phyloP scores from a whole-genome alignment of 2,797 vertebrate genomes.

The Passerculus sandwichensis region DNA sequence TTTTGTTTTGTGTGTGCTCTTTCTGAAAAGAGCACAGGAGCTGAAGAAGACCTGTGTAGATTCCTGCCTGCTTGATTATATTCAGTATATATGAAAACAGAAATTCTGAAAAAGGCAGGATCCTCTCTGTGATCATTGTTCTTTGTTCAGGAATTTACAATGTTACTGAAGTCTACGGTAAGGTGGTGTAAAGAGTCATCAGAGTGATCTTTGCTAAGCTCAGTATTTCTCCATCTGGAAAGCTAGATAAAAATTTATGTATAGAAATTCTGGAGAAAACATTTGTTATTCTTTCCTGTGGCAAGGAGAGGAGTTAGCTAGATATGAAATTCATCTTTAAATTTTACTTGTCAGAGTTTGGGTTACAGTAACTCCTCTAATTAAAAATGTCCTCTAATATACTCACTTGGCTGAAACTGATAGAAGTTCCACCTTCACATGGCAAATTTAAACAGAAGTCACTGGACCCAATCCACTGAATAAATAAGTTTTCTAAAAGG shows the following conservation, averaged over 20 bases:
- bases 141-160: neutral
- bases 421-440: neutral
- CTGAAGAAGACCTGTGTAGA: neutral
- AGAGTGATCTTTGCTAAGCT: neutral
- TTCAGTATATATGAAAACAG: neutral
- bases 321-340: neutral
- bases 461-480: neutral
- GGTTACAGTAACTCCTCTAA: neutral
- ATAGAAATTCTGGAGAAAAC: neutral
- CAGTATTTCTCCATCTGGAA: neutral
- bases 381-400: neutral
- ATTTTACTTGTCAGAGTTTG: neutral
- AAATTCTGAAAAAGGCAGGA: neutral
- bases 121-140: neutral
- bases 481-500: neutral
- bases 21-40: neutral
- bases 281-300: neutral
- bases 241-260: neutral
- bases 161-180: neutral
- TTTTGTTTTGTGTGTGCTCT: neutral
- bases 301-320: neutral
- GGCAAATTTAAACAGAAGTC: neutral
- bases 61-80: neutral
- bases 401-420: neutral
- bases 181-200: neutral